Base-by-base conservation (phyloP, 2,888 invertebrate species). In the Xanthia togata region DNA sequence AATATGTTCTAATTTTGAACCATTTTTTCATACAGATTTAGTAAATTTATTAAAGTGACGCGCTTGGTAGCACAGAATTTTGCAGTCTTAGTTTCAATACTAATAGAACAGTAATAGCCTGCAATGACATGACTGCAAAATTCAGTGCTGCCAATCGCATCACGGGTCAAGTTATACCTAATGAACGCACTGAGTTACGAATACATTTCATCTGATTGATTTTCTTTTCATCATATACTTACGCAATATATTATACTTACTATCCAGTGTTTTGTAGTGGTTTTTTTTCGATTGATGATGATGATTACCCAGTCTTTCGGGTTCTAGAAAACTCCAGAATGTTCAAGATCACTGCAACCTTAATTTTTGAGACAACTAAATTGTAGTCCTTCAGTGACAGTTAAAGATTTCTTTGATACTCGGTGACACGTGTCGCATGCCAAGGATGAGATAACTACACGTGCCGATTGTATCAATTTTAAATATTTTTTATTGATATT, bases 391-490 rank as follows among this genome's bases (percentile, higher is more conserved):
- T 41, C 23, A 72, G 23, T 11, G 5, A 38, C 55, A 41, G 4
- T 26, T 53, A 38, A 38, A 41, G 14, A 44, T 35, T 35, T 26
- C 50, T 41, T 79, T 71, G 47, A 79, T 57, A 41, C 2, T 31
- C 9, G 5, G 0, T 57, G 62, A 50, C 47, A 57, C 41, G 26
- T 63, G 9, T 57, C 26, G n/a, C 20, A 23, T 6, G 5, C 17
- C 31, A 35, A 53, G 44, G n/a, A 17, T 35, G 44, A 23, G 38
- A 41, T 44, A 11, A 0, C 38, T 57, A 64, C 80, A 73, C 26
- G 64, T 44, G 50, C 23, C 26, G 31, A 26, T n/a, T 44, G 41
- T 35, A 35, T 80, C 57, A 78, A 80, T 57, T 44, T 57, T 20
- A 17, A 5, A 23, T 77, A 23, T 78, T 55, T 60, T 62, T 44